phyloP scores from a whole-genome alignment of 2,797 vertebrate genomes.

The Melanotaenia maccullochi region DNA sequence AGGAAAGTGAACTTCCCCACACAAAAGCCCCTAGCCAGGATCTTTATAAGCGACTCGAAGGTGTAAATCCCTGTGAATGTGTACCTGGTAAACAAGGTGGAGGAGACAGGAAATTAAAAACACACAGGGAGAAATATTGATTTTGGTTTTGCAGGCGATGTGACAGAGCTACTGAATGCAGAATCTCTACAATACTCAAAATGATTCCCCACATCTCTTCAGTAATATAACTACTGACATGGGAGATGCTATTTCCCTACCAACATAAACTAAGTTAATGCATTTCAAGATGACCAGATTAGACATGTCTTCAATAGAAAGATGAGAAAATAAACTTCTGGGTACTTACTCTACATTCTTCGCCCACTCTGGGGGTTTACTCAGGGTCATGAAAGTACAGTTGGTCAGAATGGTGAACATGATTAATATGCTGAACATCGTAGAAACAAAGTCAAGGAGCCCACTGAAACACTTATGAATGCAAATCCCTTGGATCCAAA shows the following conservation, averaged over 20 bases:
- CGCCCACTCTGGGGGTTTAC: constrained; percentile 95
- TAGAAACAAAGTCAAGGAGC: constrained; percentile 75
- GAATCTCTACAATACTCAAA: neutral
- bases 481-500: too few relatives aligned
- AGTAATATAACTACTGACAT: neutral
- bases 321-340: neutral
- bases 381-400: constrained; percentile 98
- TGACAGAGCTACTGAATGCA: neutral
- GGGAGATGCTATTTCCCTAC: too few relatives aligned
- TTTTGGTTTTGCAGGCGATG: neutral
- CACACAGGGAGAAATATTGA: neutral
- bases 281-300: neutral
- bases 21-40: constrained; percentile 97
- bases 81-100: constrained; percentile 44
- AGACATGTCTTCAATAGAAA: too few relatives aligned
- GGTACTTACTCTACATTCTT: constrained; percentile 99
- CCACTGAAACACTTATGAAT: neutral
- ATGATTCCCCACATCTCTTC: neutral
- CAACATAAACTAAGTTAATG: neutral
- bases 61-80: too few relatives aligned
- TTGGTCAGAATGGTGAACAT: constrained; percentile 99
- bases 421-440: constrained; percentile 98
- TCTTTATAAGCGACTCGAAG: constrained; percentile 82
- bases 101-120: constrained; percentile 12
- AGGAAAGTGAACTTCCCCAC: constrained; percentile 97